phyloP scores from a whole-genome alignment of 2,797 vertebrate genomes.

The Siniperca undulata region DNA sequence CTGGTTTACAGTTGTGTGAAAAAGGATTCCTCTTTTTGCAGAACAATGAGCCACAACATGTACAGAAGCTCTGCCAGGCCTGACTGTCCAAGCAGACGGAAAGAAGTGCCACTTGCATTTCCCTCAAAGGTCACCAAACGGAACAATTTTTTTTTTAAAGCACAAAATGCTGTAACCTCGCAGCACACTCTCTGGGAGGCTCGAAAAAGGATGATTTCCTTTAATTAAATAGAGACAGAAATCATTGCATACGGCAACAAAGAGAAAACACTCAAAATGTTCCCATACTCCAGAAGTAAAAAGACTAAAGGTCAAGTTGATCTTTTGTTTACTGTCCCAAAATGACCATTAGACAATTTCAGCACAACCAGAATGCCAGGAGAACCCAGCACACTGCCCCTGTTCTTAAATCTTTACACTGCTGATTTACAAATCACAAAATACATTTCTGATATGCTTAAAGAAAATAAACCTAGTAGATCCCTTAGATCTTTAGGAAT shows the following conservation, averaged over 20 bases:
- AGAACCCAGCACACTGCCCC: not conserved
- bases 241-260: not conserved
- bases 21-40: not conserved
- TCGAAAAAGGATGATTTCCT: not conserved
- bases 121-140: conserved; percentile 8
- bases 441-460: not conserved
- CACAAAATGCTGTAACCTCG: not conserved
- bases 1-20: not conserved
- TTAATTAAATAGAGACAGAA: not conserved
- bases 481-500: not conserved
- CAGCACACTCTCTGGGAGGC: not conserved
- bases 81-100: not conserved
- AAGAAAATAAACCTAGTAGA: not conserved
- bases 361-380: not conserved
- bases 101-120: conserved; percentile 7
- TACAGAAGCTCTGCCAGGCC: not conserved
- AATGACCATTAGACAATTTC: not conserved
- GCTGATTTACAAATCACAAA: not conserved
- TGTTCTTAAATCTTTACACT: too few species aligned
- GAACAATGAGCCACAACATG: not conserved
- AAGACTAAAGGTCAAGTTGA: not conserved
- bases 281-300: not conserved
- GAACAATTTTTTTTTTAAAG: too few species aligned
- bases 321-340: not conserved
- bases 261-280: not conserved